A percentile compares a stretch with the other conserved stretches of the same genome.
phyloP scores from a whole-genome alignment of 2,797 vertebrate genomes.

The Halcyon smyrnensis region DNA sequence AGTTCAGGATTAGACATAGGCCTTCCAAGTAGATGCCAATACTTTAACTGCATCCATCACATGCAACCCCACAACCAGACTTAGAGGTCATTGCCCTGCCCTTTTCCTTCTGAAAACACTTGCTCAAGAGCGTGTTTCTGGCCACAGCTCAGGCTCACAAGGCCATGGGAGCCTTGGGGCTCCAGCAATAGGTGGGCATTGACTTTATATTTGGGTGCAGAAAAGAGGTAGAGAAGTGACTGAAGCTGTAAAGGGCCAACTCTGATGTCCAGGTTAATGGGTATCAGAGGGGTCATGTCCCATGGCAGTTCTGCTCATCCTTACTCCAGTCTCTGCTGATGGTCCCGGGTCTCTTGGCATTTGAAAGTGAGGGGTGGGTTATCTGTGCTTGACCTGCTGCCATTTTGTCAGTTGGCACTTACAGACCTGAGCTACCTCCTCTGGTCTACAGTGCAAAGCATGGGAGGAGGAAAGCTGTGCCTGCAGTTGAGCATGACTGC shows the following conservation, averaged over 20 bases:
- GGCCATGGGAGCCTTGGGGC: neutral
- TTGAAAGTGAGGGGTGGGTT: neutral
- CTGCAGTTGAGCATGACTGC: neutral
- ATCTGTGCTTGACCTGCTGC: neutral
- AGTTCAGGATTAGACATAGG: neutral
- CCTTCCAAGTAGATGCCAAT: neutral
- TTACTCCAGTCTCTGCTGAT: neutral
- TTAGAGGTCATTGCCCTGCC: neutral
- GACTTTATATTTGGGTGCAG: neutral
- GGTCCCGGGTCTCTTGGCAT: rapidly evolving
- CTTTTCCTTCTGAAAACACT: neutral
- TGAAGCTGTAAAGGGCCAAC: neutral
- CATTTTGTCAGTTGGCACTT: neutral
- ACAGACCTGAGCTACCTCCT: neutral
- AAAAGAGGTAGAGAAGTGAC: neutral
- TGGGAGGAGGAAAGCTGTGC: neutral
- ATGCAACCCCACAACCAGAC: neutral
- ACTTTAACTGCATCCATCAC: neutral
- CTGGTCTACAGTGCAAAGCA: neutral
- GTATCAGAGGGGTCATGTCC: rapidly evolving
- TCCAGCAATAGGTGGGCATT: neutral
- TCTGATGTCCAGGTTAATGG: neutral
- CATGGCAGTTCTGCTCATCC: neutral
- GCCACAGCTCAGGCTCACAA: neutral
- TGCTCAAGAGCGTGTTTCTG: neutral